These are phyloP conservation scores for Otolemur crassicaudatus DNA, from an alignment of 2,797 vertebrate genomes.

Conservation along the genomic window DNA sequence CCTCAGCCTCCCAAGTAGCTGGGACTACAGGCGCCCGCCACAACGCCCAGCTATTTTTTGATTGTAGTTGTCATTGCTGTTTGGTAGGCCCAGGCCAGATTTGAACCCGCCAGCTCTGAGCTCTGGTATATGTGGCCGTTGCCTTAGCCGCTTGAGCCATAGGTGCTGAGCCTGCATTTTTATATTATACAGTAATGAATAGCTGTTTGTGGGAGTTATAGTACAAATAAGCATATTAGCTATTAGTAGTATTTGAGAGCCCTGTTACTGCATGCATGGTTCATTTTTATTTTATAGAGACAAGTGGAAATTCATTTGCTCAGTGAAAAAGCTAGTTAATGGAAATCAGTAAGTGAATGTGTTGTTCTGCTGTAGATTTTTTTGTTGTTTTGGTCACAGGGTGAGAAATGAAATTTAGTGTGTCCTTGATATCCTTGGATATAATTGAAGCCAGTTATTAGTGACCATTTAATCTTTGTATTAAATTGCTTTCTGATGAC, in stretches of 20 bases:
- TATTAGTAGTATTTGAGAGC: slow-evolving; percentile 45
- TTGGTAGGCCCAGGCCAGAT: too few species aligned
- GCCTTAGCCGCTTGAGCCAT: too few species aligned
- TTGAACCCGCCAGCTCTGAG: too few species aligned
- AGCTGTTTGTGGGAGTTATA: slow-evolving; percentile 41
- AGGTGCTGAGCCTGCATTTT: neutral
- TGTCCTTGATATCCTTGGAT: neutral
- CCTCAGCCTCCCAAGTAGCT: too few species aligned
- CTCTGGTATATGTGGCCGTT: neutral
- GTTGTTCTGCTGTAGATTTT: neutral
- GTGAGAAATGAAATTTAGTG: slow-evolving; percentile 6
- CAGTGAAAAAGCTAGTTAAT: slow-evolving; percentile 71
- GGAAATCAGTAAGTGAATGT: neutral
- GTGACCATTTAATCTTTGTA: neutral
- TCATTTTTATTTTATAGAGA: slow-evolving; percentile 75
- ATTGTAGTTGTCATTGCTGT: too few species aligned
- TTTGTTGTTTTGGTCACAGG: neutral
- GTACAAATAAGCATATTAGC: neutral
- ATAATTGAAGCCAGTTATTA: neutral
- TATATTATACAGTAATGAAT: slow-evolving; percentile 22
- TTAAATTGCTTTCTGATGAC: slow-evolving; percentile 43
- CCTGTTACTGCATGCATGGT: slow-evolving; percentile 45
- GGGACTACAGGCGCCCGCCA: too few species aligned
- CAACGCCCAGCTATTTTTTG: too few species aligned
- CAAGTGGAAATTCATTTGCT: slow-evolving; percentile 69